phyloP scores from a whole-genome alignment of 1,140 invertebrate genomes.

The Drosophila mojavensis region DNA sequence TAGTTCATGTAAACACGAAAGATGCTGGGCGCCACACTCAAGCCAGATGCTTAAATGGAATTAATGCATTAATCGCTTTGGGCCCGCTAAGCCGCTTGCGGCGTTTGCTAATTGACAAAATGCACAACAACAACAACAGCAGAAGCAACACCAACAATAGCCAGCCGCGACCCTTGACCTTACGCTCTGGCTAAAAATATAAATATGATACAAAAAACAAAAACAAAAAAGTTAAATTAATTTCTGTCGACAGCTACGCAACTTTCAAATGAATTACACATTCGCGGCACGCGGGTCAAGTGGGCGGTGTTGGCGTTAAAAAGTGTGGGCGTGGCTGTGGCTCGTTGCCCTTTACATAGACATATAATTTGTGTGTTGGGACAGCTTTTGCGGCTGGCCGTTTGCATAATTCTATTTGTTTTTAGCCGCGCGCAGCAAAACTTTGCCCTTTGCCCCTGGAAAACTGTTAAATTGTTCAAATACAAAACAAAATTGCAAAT shows the following conservation, averaged over 20 bases:
- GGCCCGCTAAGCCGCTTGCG: conserved; percentile 56
- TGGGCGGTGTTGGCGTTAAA: too few relatives aligned
- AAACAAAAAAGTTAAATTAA: conserved; percentile 65
- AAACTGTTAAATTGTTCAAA: conserved; percentile 76
- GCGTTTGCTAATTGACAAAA: conserved; percentile 69
- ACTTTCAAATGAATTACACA: conserved; percentile 78
- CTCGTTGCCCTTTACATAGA: too few relatives aligned
- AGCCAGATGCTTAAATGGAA: conserved; percentile 49
- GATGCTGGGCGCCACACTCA: conserved; percentile 9
- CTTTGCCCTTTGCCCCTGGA: conserved; percentile 23
- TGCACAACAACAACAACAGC: conserved; percentile 53
- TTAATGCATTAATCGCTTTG: conserved; percentile 74
- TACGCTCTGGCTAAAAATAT: conserved; percentile 11
- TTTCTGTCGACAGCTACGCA: conserved; percentile 64
- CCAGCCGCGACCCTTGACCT: conserved; percentile 21
- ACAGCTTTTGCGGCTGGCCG: conserved; percentile 33
- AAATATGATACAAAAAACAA: not conserved
- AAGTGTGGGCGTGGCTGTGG: not conserved
- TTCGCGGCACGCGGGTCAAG: conserved; percentile 63
- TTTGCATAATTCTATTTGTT: conserved; percentile 75
- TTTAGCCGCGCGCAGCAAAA: conserved; percentile 34
- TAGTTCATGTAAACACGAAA: conserved; percentile 30
- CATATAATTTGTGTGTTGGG: conserved; percentile 15
- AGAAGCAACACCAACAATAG: conserved; percentile 6
- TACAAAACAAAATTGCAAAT: conserved; percentile 63